Evolutionary conservation across 1,140 invertebrate genomes (phyloP), one percentile per base, ranked within the genome.

Genomic region (Drosophila orosa): DNA sequence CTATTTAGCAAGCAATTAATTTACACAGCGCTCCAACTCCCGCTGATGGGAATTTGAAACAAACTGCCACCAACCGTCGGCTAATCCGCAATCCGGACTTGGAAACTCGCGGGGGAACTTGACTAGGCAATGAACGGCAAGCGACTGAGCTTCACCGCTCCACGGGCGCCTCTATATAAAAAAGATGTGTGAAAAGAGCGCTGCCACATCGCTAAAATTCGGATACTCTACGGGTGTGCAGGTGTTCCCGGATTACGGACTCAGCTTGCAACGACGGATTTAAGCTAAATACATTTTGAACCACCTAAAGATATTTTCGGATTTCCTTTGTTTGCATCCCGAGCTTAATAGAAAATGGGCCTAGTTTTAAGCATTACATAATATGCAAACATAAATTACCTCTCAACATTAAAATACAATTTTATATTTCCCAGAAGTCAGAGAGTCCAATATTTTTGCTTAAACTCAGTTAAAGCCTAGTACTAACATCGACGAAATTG

Each of bases 61-160:
- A 39, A 76, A 80, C 81, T 45, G 44, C 45, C 61, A 73, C 54
- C 56, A 45, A 67, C 63, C 59, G 42, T 31, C 24, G 58, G 27
- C 58, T n/a, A 33, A 22, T 50, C 58, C 48, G 37, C n/a, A 48
- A 25, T 39, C 27, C 39, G 33, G 19, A 69, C 57, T 29, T 65
- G 57, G 37, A 52, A 44, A 44, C 58, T 40, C 60, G 39, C 63
- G 63, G 44, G 40, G 55, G 50, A 40, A 75, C 52, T 63, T 50
- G 66, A 79, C 71, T 67, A 69, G 62, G 50, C 61, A 67, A 62
- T 71, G 75, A 50, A 83, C 63, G 33, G 68, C 48, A 60, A 60
- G 29, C 52, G 37, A 82, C 80, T 82, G 80, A 65, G 61, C 25
- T 35, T 24, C 33, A 47, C 17, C 29, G 61, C 44, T 44, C 31